Evolutionary conservation across 2,888 invertebrate species (phyloP).

Genomic region (Parnassius apollo): DNA sequence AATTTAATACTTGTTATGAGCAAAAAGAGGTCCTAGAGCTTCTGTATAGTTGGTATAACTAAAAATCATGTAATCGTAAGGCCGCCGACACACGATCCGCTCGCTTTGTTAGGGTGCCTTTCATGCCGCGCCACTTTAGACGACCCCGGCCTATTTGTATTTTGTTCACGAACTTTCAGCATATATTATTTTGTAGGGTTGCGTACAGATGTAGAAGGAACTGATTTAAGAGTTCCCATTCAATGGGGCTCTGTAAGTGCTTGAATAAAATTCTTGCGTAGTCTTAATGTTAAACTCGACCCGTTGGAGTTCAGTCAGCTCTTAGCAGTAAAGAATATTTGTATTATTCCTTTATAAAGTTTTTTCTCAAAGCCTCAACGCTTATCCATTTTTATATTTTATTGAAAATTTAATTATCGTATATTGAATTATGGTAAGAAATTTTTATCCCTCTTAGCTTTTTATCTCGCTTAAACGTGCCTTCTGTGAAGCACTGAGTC

Average conservation of each 20-base stretch:
- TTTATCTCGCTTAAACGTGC: no score
- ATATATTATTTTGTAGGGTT: conserved; percentile 70
- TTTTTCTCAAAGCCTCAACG: conserved; percentile 3
- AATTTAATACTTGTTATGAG: conserved; percentile 26
- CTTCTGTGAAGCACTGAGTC: no score
- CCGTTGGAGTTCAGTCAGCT: conserved; percentile 37
- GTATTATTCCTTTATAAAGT: conserved; percentile 22
- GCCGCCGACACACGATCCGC: conserved; percentile 50
- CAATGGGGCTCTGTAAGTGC: conserved; percentile 57
- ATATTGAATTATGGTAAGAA: conserved; percentile 5
- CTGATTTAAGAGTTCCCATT: conserved; percentile 70
- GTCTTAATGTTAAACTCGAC: conserved; percentile 33
- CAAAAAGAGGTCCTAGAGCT: conserved; percentile 28
- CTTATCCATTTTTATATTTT: conserved; percentile 4
- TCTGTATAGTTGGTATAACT: conserved; percentile 42
- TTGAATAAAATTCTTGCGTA: conserved; percentile 50
- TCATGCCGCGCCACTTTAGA: conserved; percentile 59
- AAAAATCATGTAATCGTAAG: conserved; percentile 45
- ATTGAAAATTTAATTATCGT: conserved; percentile 4
- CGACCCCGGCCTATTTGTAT: conserved; percentile 67
- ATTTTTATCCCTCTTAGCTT: neutral
- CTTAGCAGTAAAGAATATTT: conserved; percentile 35
- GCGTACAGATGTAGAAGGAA: conserved; percentile 63
- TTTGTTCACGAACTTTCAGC: conserved; percentile 74
- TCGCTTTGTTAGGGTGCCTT: conserved; percentile 62